phyloP scores from a whole-genome alignment of 1,140 invertebrate genomes.

The Ruditapes philippinarum region DNA sequence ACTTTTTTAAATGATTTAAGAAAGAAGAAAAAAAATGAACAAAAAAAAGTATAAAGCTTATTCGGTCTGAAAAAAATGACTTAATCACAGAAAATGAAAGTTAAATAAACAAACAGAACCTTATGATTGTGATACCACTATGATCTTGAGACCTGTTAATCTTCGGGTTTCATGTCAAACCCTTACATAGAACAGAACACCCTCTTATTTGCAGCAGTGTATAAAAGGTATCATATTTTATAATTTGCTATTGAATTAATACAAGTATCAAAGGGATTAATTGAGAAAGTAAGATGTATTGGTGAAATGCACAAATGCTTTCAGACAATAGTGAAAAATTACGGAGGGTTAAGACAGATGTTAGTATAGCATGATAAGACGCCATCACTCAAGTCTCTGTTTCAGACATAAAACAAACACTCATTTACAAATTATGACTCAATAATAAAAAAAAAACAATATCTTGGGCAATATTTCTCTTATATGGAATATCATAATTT shows the following conservation, averaged over 20 bases:
- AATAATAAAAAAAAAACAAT: too few relatives aligned
- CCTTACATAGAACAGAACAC: not conserved
- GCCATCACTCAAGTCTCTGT: not conserved
- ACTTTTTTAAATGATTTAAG: too few relatives aligned
- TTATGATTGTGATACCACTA: too few relatives aligned
- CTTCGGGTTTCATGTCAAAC: not conserved
- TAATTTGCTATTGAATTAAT: not conserved
- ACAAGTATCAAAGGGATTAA: not conserved
- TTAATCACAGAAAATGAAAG: too few relatives aligned
- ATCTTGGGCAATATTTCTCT: too few relatives aligned
- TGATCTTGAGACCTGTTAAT: not conserved
- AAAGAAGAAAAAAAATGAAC: too few relatives aligned
- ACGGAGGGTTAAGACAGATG: not conserved
- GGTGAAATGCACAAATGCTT: not conserved
- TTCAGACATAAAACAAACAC: too few relatives aligned
- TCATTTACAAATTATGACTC: too few relatives aligned
- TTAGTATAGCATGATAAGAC: not conserved
- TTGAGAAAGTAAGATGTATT: slow-evolving; percentile 1
- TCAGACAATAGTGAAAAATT: not conserved
- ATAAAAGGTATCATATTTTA: not conserved
- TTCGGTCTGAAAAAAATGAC: too few relatives aligned
- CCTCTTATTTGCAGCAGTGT: not conserved
- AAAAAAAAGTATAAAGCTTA: too few relatives aligned
- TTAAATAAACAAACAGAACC: too few relatives aligned
- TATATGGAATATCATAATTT: too few relatives aligned